Conservation (phyloP, 2,113 vertebrate genomes). For the Pygoscelis antarcticus region DNA sequence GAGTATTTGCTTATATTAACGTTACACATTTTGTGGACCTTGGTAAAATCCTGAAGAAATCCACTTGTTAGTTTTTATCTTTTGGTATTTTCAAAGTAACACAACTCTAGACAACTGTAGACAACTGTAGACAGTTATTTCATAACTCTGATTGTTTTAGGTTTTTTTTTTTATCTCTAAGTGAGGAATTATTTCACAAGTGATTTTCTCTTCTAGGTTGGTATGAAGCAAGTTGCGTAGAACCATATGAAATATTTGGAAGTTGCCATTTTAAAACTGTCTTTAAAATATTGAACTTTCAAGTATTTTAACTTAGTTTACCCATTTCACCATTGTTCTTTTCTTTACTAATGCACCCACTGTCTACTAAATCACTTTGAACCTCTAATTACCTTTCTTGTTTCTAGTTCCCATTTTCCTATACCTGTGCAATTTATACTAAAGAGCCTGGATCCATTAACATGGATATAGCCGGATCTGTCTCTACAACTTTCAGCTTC, state of each 20-base stretch:
- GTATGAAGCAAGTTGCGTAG: background rate
- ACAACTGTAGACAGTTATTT: background rate
- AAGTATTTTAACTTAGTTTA: background rate
- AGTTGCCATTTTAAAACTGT: background rate
- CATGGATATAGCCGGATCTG: background rate
- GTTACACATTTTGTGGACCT: background rate
- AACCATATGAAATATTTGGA: background rate
- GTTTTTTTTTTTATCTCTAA: background rate
- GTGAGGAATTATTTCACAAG: background rate
- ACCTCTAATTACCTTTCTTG: background rate
- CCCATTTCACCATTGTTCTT: rapidly evolving
- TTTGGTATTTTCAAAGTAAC: background rate
- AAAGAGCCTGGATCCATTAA: background rate
- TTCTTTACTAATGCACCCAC: background rate
- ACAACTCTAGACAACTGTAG: background rate
- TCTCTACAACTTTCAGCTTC: background rate
- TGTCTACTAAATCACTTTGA: background rate
- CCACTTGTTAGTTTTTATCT: background rate
- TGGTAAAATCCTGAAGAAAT: background rate
- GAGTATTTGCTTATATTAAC: background rate
- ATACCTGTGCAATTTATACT: background rate
- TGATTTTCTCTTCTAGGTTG: background rate
- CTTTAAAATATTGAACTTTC: background rate
- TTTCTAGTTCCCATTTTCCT: background rate
- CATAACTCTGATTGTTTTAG: background rate